Evolutionary conservation across 2,113 vertebrate species (phyloP).

Genomic region (Albula glossodonta): DNA sequence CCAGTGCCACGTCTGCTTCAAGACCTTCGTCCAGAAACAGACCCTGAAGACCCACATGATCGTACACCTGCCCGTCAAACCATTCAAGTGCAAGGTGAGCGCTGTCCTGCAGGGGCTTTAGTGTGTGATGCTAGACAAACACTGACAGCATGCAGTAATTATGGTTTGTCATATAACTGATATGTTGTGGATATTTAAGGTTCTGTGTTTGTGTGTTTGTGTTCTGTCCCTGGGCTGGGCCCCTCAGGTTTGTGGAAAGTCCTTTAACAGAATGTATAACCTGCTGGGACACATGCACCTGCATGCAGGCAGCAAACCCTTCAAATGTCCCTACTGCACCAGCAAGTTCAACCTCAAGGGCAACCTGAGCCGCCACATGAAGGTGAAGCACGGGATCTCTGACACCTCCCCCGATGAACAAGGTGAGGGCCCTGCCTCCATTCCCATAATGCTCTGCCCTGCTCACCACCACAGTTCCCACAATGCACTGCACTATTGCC

Average conservation of each 20-base stretch:
- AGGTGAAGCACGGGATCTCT: slow-evolving; percentile 95
- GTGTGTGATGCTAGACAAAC: background rate
- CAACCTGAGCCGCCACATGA: slow-evolving; percentile 98
- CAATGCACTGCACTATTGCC: background rate
- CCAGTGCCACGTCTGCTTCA: slow-evolving; percentile 98
- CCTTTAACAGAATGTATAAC: slow-evolving; percentile 99
- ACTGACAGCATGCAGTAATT: too few relatives aligned
- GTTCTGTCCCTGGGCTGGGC: background rate
- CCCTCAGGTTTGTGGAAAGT: slow-evolving; percentile 90
- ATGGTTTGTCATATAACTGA: too few relatives aligned
- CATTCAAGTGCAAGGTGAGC: slow-evolving; percentile 80
- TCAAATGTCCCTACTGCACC: slow-evolving; percentile 98
- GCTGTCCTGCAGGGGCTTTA: background rate
- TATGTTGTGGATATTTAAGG: background rate
- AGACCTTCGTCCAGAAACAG: slow-evolving; percentile 98
- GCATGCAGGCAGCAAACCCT: slow-evolving; percentile 94
- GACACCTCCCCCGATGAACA: slow-evolving; percentile 92
- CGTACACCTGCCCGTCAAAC: slow-evolving; percentile 93
- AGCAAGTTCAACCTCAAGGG: slow-evolving; percentile 99
- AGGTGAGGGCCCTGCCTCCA: slow-evolving; percentile 66
- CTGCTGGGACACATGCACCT: slow-evolving; percentile 98
- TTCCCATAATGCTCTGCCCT: background rate
- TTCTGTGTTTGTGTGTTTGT: background rate
- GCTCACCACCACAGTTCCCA: background rate
- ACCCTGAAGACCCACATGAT: slow-evolving; percentile 99